Evolutionary conservation across 1,140 invertebrate species (phyloP).

Genomic region (Chironomus tepperi): DNA sequence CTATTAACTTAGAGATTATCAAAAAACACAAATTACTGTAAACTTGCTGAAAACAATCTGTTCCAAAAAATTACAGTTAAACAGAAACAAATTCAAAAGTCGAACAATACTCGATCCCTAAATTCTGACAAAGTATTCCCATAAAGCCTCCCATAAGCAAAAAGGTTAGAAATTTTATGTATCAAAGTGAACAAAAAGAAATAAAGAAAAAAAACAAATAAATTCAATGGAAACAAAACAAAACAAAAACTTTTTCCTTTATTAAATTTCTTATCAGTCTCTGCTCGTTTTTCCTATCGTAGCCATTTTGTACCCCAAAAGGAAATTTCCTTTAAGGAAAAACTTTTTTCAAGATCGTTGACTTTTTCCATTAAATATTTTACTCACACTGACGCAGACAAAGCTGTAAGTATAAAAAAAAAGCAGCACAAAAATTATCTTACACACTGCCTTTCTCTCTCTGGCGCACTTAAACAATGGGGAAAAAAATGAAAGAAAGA

Average conservation of each 20-base stretch:
- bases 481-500: not conserved
- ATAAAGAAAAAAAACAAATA: not conserved
- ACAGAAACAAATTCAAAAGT: too few relatives aligned
- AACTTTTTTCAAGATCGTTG: not conserved
- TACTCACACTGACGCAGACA: not conserved
- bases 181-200: not conserved
- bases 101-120: too few relatives aligned
- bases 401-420: not conserved
- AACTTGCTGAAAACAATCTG: too few relatives aligned
- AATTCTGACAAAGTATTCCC: not conserved
- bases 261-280: too few relatives aligned
- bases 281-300: too few relatives aligned
- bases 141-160: not conserved
- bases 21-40: too few relatives aligned
- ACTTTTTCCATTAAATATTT: not conserved
- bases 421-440: not conserved
- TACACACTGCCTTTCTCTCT: not conserved
- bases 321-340: not conserved
- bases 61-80: too few relatives aligned
- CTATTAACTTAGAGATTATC: too few relatives aligned
- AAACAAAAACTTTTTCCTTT: too few relatives aligned
- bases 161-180: not conserved
- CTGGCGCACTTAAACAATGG: slow-evolving; percentile 9
- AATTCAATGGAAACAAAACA: too few relatives aligned
- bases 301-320: not conserved